A percentile compares a stretch with the other conserved stretches of the same genome.
Conservation (phyloP, 2,797 vertebrate genomes). For the Thunnus albacares region DNA sequence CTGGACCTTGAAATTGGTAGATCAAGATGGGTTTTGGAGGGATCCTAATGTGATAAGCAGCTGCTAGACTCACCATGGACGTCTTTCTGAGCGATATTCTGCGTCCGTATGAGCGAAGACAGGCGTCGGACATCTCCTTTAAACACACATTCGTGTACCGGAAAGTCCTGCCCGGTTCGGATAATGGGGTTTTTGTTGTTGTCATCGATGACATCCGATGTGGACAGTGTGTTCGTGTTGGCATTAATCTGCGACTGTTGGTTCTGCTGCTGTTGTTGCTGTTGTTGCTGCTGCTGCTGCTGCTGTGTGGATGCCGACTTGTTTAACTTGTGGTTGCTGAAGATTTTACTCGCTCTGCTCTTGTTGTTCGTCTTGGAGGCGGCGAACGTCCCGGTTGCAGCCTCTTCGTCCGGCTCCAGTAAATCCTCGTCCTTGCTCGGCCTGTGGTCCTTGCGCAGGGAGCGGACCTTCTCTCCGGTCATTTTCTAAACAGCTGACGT, state of each 20-base stretch:
- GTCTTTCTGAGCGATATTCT: slow-evolving; percentile 97
- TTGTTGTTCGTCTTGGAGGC: slow-evolving; percentile 82
- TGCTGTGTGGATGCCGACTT: slow-evolving; percentile 80
- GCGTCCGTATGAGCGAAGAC: slow-evolving; percentile 96
- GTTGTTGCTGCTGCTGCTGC: slow-evolving; percentile 63
- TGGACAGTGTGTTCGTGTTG: slow-evolving; percentile 79
- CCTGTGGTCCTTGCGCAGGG: slow-evolving; percentile 93
- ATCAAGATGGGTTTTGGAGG: background rate
- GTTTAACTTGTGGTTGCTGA: slow-evolving; percentile 89
- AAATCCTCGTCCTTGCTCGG: slow-evolving; percentile 93
- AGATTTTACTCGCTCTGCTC: slow-evolving; percentile 88
- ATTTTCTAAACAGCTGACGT: slow-evolving; percentile 81
- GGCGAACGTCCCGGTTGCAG: slow-evolving; percentile 89
- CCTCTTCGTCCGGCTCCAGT: slow-evolving; percentile 92
- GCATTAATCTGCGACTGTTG: slow-evolving; percentile 81
- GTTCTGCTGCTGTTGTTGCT: slow-evolving; percentile 53
- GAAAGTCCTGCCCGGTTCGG: slow-evolving; percentile 86
- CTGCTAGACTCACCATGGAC: slow-evolving; percentile 90
- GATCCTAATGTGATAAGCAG: slow-evolving; percentile 1
- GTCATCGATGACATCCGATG: slow-evolving; percentile 81
- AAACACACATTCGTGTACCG: slow-evolving; percentile 97
- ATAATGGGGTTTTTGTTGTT: slow-evolving; percentile 86
- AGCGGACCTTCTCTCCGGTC: slow-evolving; percentile 98
- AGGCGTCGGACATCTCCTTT: slow-evolving; percentile 94
- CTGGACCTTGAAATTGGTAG: slow-evolving; percentile 29